Evolutionary conservation across 1,140 invertebrate species (phyloP).

Genomic region (Trichomalopsis sarcophagae): DNA sequence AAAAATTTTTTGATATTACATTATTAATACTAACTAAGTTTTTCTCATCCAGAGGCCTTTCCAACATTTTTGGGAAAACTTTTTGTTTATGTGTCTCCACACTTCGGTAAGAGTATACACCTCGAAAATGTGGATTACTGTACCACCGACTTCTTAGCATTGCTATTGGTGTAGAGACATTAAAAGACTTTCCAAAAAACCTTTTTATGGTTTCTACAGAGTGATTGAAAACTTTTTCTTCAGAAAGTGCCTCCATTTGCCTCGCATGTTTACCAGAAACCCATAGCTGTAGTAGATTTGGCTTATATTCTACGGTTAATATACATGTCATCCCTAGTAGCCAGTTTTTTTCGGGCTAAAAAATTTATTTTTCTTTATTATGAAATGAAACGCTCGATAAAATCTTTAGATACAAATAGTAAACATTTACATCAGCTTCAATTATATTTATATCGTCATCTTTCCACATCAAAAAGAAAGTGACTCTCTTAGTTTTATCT

Average conservation of each 20-base stretch:
- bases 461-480: conserved; percentile 75
- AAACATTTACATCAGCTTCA: conserved; percentile 55
- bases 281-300: conserved; percentile 80
- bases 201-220: conserved; percentile 67
- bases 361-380: background rate
- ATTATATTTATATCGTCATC: conserved; percentile 68
- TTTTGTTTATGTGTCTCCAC: conserved; percentile 66
- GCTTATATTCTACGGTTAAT: conserved; percentile 78
- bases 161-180: conserved; percentile 72
- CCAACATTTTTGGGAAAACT: conserved; percentile 43
- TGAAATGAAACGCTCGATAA: background rate
- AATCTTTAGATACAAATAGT: background rate
- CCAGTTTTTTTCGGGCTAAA: conserved; percentile 74
- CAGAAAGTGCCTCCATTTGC: conserved; percentile 75
- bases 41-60: conserved; percentile 52
- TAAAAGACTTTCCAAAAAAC: conserved; percentile 69
- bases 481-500: conserved; percentile 65
- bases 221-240: conserved; percentile 71
- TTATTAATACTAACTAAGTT: conserved; percentile 19
- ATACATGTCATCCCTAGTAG: conserved; percentile 78
- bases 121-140: conserved; percentile 79
- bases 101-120: conserved; percentile 82
- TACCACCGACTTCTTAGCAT: conserved; percentile 80
- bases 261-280: conserved; percentile 74
- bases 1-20: background rate